These are phyloP conservation scores for Oryzias melastigma DNA, from an alignment of 2,113 vertebrate genomes.

Conservation along the genomic window DNA sequence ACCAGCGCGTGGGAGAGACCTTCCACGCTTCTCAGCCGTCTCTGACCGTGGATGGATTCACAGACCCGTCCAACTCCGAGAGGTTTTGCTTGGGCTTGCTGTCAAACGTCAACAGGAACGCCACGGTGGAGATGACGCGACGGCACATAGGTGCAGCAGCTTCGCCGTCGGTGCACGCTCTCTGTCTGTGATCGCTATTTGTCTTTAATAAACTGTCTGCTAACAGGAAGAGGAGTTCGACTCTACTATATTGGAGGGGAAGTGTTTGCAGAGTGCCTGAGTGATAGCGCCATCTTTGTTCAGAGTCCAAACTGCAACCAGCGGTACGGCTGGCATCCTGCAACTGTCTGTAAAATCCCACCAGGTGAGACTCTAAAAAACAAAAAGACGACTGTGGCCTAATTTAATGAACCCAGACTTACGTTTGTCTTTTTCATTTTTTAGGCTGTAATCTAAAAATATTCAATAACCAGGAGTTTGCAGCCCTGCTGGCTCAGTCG, in stretches of 20 bases:
- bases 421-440: background rate
- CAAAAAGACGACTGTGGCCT: background rate
- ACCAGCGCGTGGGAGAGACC: constrained; percentile 98
- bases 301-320: constrained; percentile 99
- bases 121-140: constrained; percentile 98
- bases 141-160: constrained; percentile 90
- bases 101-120: constrained; percentile 97
- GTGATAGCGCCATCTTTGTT: constrained; percentile 98
- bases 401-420: background rate
- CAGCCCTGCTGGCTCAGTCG: constrained; percentile 94
- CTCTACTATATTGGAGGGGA: constrained; percentile 98
- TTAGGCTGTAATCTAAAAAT: constrained; percentile 97
- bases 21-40: constrained; percentile 98
- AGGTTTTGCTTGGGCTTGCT: constrained; percentile 95
- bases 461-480: constrained; percentile 99
- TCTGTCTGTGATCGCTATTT: background rate
- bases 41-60: constrained; percentile 95
- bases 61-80: constrained; percentile 97
- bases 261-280: constrained; percentile 98
- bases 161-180: no score
- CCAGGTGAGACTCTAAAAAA: constrained; percentile 81
- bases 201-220: constrained; percentile 1
- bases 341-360: constrained; percentile 98
- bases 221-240: constrained; percentile 91
- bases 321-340: constrained; percentile 98